Base-by-base conservation (phyloP, 1,140 invertebrate species). In the Phocides pigmalion region DNA sequence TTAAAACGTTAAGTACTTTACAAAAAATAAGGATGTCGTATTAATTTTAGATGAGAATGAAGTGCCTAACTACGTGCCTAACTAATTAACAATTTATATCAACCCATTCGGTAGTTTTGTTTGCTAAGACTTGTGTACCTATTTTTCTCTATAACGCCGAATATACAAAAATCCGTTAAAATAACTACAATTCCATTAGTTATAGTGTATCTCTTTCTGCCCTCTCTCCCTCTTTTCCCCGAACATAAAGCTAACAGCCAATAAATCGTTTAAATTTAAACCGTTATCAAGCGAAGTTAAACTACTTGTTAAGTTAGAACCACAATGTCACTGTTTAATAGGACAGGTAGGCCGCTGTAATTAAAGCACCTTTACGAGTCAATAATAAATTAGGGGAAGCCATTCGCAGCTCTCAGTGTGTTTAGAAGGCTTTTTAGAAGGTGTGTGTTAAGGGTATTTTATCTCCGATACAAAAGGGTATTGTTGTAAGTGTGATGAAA, bases 381-480 rank as follows among this genome's bases (percentile, higher is more conserved):
- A 64, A 64, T 64, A 64, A 54, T 64, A 64, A 64, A 64, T 64
- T 64, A 64, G 50, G 20, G 25, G 20, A 47, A 64, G 35, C 62
- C 42, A n/a, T 53, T 64, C 44, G 41, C 16, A 51, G 62, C 35
- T 39, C 54, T 46, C n/a, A 53, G 37, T 64, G 20, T 51, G 61
- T 62, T 61, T 62, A 19, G 41, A 14, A 14, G 35, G 35, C 12
- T 39, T 39, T 22, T 14, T 14, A 39, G 35, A 3, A 1, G 35
- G n/a, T 1, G 14, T 39, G 12, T 39, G 11, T 14, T 5, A 6
- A 22, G 22, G n/a, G n/a, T n/a, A n/a, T n/a, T n/a, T n/a, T n/a
- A n/a, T n/a, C n/a, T n/a, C n/a, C n/a, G n/a, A n/a, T n/a, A 4
- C 9, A 32, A 32, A 32, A 32, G 28, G 28, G 28, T 32, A 32